Percentiles rank a stretch among this genome's conserved stretches.
phyloP scores from a whole-genome alignment of 2,797 vertebrate genomes.

The Phoebastria nigripes region DNA sequence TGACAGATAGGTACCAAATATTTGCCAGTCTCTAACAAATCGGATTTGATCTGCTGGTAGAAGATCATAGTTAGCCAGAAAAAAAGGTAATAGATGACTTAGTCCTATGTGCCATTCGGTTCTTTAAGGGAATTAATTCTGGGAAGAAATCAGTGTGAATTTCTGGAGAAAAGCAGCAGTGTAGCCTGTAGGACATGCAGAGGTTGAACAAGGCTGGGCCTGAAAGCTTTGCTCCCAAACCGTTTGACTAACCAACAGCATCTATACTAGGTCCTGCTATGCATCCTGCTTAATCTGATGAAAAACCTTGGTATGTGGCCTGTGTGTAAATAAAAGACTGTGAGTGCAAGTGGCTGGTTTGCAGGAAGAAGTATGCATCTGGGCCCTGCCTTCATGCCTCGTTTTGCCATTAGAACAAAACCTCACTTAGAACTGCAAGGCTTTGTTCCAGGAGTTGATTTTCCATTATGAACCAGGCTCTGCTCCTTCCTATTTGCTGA shows the following conservation, averaged over 20 bases:
- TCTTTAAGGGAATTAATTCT: neutral
- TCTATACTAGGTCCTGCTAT: neutral
- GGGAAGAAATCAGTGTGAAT: neutral
- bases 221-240: neutral
- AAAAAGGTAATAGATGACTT: neutral
- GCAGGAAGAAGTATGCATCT: neutral
- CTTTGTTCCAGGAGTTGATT: neutral
- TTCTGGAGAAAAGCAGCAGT: neutral
- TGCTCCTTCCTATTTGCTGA: neutral
- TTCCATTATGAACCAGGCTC: neutral
- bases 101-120: neutral
- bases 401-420: neutral
- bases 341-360: neutral
- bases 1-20: neutral
- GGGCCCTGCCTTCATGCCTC: neutral
- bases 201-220: neutral
- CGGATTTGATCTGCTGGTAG: neutral
- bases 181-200: neutral
- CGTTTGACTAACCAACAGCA: neutral
- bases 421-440: neutral
- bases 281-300: neutral
- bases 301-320: neutral
- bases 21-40: neutral
- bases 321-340: neutral
- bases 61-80: neutral